Evolutionary conservation across 1,140 invertebrate genomes (phyloP).

Genomic region (Sipha flava): DNA sequence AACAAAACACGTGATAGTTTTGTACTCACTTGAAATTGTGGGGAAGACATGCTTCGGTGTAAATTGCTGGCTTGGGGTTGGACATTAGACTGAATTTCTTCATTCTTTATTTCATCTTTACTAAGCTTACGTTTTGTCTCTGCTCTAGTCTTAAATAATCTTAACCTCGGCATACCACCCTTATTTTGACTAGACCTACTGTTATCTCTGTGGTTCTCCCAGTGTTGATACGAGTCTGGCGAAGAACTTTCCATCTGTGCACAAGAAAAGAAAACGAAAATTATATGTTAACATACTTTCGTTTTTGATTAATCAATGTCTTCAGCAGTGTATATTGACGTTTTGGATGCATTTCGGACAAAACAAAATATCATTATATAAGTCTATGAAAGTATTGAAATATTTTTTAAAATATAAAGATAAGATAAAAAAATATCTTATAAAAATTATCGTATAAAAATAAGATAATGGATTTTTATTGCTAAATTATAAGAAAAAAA

Average conservation of each 20-base stretch:
- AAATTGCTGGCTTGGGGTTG: constrained; percentile 36
- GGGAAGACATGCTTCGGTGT: constrained; percentile 52
- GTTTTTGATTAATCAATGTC: too few species aligned
- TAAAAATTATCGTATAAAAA: too few species aligned
- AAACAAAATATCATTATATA: too few species aligned
- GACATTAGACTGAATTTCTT: constrained; percentile 19
- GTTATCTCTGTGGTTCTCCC: constrained; percentile 41
- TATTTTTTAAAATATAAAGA: too few species aligned
- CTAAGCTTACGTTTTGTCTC: constrained; percentile 46
- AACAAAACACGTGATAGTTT: too few species aligned
- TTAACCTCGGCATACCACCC: constrained; percentile 48
- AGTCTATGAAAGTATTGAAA: too few species aligned
- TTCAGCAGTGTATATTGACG: too few species aligned
- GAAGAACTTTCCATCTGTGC: constrained; percentile 46
- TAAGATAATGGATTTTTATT: too few species aligned
- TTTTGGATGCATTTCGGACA: too few species aligned
- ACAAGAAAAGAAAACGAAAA: too few species aligned
- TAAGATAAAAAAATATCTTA: too few species aligned
- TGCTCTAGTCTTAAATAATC: constrained; percentile 63
- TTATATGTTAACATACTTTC: too few species aligned
- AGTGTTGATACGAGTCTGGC: constrained; percentile 48
- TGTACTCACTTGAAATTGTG: constrained; percentile 50
- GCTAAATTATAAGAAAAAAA: neutral
- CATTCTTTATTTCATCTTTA: constrained; percentile 25
- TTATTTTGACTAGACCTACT: constrained; percentile 27